Evolutionary conservation across 1,140 invertebrate species (phyloP).

Genomic region (Caenorhabditis tropicalis): DNA sequence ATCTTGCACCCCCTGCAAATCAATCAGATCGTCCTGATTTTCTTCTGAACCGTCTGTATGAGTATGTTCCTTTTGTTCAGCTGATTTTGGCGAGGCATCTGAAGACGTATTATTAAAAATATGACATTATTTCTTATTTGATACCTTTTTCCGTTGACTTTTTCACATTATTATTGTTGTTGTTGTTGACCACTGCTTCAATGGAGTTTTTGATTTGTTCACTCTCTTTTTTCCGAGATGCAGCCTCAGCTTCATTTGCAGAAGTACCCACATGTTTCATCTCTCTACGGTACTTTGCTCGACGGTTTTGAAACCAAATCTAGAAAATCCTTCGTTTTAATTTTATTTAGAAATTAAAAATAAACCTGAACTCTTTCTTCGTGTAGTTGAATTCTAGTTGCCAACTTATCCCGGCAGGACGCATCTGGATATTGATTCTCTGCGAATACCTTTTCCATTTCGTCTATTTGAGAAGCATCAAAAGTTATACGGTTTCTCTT

Average conservation of each 20-base stretch:
- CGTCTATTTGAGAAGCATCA: background rate
- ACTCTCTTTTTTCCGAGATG: background rate
- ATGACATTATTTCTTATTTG: no score
- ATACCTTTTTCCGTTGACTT: no score
- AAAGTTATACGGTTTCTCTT: slow-evolving; percentile 25
- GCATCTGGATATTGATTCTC: slow-evolving; percentile 16
- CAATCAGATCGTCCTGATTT: no score
- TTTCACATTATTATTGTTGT: no score
- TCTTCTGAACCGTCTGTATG: no score
- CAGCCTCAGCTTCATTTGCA: background rate
- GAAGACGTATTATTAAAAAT: no score
- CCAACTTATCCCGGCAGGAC: background rate
- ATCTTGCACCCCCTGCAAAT: no score
- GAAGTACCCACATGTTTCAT: background rate
- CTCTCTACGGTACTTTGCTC: background rate
- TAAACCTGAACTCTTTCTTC: slow-evolving; percentile 12
- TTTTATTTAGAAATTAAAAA: background rate
- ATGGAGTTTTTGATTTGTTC: background rate
- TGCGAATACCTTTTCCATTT: slow-evolving; percentile 17
- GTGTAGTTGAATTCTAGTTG: slow-evolving; percentile 1
- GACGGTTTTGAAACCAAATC: slow-evolving; percentile 28
- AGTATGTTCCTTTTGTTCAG: no score
- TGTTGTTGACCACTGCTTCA: background rate
- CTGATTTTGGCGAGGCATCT: no score
- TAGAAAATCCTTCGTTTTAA: no score